Conservation (phyloP, 2,888 invertebrate species). For the Oxytorus armatus region DNA sequence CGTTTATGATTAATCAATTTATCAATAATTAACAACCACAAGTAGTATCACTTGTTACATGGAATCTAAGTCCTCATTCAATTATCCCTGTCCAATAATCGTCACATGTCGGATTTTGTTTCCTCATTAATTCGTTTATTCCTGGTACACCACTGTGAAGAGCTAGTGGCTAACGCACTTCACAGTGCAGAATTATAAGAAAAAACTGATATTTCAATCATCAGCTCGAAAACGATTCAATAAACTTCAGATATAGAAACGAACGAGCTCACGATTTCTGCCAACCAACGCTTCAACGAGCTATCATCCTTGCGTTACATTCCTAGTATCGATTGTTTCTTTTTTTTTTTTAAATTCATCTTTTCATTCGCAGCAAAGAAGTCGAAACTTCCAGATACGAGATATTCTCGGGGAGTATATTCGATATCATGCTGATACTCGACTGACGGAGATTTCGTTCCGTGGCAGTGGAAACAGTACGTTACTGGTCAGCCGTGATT, state of each 20-base stretch:
- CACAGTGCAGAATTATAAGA: constrained; percentile 32
- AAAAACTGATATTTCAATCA: constrained; percentile 75
- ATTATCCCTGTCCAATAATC: not conserved
- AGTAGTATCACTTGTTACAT: not conserved
- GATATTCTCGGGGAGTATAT: constrained; percentile 23
- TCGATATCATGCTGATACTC: constrained; percentile 4
- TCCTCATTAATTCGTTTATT: constrained; percentile 15
- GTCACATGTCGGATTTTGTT: not conserved
- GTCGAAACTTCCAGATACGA: constrained; percentile 25
- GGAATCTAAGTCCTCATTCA: not conserved
- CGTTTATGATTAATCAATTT: not conserved
- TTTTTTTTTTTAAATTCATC: not conserved
- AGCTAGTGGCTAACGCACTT: not conserved
- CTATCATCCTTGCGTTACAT: constrained; percentile 18
- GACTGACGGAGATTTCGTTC: constrained; percentile 5
- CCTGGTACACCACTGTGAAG: not conserved
- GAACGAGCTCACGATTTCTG: constrained; percentile 65
- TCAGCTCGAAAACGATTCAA: constrained; percentile 77
- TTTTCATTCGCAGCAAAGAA: constrained; percentile 6
- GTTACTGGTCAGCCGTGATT: constrained; percentile 46
- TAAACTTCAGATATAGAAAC: constrained; percentile 72
- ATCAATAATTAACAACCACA: not conserved
- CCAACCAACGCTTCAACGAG: not conserved
- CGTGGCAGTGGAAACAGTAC: constrained; percentile 27
- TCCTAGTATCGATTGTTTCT: constrained; percentile 14